Percentiles rank a stretch among this genome's conserved stretches.
Conservation (phyloP, 2,797 vertebrate genomes). For the Sebastes itinus region DNA sequence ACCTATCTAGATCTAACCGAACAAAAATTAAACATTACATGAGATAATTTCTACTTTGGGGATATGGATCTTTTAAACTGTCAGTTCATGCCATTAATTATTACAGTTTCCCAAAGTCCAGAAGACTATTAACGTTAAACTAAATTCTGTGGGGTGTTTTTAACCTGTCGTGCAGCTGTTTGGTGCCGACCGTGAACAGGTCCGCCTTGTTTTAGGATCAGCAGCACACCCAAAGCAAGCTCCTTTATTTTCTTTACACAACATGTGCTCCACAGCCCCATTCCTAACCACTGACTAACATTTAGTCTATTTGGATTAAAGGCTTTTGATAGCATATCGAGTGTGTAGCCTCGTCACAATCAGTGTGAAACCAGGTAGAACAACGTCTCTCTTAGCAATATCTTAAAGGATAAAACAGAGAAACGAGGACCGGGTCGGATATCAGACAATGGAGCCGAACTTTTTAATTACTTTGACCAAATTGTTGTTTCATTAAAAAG, state of each 20-base stretch:
- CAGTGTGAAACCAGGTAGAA: not conserved
- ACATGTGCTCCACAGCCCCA: not conserved
- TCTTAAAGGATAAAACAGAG: not conserved
- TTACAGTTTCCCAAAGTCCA: not conserved
- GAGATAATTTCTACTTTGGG: not conserved
- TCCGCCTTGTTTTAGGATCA: slow-evolving; percentile 74
- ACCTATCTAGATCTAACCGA: no score
- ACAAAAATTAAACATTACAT: not conserved
- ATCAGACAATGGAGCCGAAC: no score
- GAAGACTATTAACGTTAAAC: not conserved
- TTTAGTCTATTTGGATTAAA: not conserved
- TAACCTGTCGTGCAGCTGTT: slow-evolving; percentile 4
- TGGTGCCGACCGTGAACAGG: slow-evolving; percentile 63
- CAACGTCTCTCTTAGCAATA: not conserved
- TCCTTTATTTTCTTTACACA: slow-evolving; percentile 20
- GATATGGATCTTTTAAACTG: not conserved
- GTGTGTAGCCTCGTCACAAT: not conserved
- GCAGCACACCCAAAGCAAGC: slow-evolving; percentile 56
- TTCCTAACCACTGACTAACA: not conserved
- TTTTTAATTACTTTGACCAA: no score
- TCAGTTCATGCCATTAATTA: not conserved
- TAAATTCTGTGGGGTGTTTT: not conserved
- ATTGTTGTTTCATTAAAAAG: no score
- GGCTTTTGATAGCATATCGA: not conserved
- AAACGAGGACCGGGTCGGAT: no score